A percentile compares a stretch with the other conserved stretches of the same genome.
phyloP scores from a whole-genome alignment of 2,113 vertebrate species.

The Xenopus borealis region DNA sequence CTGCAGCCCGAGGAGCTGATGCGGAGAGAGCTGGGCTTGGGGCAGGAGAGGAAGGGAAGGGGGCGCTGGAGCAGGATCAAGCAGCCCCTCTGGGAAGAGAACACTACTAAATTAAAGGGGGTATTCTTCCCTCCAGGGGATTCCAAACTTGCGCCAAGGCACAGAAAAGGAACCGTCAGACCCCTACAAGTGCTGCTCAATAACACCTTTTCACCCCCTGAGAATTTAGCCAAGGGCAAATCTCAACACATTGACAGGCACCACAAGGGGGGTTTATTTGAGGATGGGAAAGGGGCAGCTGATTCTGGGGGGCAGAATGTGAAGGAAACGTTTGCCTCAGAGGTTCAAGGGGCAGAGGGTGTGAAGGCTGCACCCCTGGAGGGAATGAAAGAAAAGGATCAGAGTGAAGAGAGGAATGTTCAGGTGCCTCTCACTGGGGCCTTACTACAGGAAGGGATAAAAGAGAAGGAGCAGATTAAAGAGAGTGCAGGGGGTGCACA shows the following conservation, averaged over 20 bases:
- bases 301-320: background rate
- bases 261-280: no score
- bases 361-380: background rate
- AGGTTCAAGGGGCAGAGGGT: background rate
- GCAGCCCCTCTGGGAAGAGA: background rate
- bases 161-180: slow-evolving; percentile 21
- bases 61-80: slow-evolving; percentile 7
- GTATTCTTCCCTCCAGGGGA: slow-evolving; percentile 12
- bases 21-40: slow-evolving; percentile 53
- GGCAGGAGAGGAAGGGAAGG: slow-evolving; percentile 43
- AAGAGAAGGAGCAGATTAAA: no score
- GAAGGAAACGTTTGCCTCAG: background rate
- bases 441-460: no score
- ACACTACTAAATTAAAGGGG: slow-evolving; percentile 19
- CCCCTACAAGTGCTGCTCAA: background rate
- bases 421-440: no score
- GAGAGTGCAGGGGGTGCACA: no score
- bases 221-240: no score
- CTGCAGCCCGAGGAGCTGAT: slow-evolving; percentile 61
- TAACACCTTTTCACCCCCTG: background rate
- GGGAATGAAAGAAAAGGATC: background rate
- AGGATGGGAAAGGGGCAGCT: background rate
- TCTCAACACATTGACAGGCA: no score
- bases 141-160: background rate
- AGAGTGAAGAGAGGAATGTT: background rate